A percentile compares a stretch with the other conserved stretches of the same genome.
phyloP scores from a whole-genome alignment of 1,140 invertebrate genomes.

The Grapholita molesta region DNA sequence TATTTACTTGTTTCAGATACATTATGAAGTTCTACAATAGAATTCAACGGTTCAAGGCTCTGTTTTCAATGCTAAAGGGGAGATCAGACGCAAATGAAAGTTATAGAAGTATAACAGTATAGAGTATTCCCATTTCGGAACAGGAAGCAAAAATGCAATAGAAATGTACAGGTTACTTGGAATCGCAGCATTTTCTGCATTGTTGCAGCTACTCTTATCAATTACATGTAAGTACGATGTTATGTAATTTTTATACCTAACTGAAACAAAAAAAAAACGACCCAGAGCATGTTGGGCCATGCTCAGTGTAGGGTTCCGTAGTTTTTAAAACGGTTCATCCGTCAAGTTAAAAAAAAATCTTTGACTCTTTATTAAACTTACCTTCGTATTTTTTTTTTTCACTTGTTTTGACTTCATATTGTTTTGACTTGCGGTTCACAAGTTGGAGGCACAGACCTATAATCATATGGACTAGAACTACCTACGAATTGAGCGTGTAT shows the following conservation, averaged over 20 bases:
- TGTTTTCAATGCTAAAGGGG: not conserved
- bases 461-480: too few relatives aligned
- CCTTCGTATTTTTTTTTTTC: too few relatives aligned
- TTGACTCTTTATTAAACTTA: too few relatives aligned
- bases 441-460: too few relatives aligned
- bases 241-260: slow-evolving; percentile 19
- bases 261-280: too few relatives aligned
- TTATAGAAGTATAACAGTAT: slow-evolving; percentile 33
- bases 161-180: slow-evolving; percentile 66
- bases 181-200: slow-evolving; percentile 53
- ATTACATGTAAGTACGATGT: slow-evolving; percentile 45
- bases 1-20: not conserved
- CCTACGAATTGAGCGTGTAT: too few relatives aligned
- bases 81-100: slow-evolving; percentile 40
- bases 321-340: too few relatives aligned
- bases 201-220: slow-evolving; percentile 63
- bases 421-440: too few relatives aligned
- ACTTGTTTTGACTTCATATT: too few relatives aligned
- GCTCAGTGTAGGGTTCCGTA: too few relatives aligned
- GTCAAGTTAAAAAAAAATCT: too few relatives aligned
- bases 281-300: too few relatives aligned
- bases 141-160: slow-evolving; percentile 52
- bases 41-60: not conserved
- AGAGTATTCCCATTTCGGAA: slow-evolving; percentile 56
- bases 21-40: not conserved